phyloP scores from a whole-genome alignment of 2,797 vertebrate species.

The Cuculus canorus region DNA sequence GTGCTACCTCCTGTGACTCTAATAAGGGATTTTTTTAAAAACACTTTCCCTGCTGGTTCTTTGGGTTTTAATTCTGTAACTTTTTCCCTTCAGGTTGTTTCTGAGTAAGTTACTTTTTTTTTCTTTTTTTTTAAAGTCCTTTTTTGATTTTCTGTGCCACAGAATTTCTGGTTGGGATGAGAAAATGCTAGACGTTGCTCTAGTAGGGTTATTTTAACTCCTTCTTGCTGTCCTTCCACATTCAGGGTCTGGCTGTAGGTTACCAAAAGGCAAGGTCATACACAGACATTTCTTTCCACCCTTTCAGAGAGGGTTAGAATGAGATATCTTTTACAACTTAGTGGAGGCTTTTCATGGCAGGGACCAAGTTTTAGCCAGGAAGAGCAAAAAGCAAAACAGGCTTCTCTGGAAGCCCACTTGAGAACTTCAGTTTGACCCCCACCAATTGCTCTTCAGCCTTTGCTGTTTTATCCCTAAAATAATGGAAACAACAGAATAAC shows the following conservation, averaged over 20 bases:
- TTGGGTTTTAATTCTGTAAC: constrained; percentile 74
- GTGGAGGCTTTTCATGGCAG: neutral
- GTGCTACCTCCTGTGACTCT: constrained; percentile 65
- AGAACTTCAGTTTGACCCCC: neutral
- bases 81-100: constrained; percentile 63
- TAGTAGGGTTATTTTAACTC: constrained; percentile 1
- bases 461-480: neutral
- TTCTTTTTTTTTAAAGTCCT: neutral
- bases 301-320: neutral
- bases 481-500: neutral
- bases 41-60: constrained; percentile 65
- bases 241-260: neutral
- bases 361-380: neutral
- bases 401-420: neutral
- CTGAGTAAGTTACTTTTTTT: constrained; percentile 47
- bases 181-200: neutral
- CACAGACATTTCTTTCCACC: neutral
- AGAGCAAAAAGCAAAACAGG: neutral
- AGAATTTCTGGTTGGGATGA: constrained; percentile 58
- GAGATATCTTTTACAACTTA: neutral
- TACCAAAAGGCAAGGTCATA: neutral
- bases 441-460: neutral
- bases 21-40: constrained; percentile 63
- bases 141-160: constrained; percentile 47
- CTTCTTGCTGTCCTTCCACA: neutral